Evolutionary conservation across 1,140 invertebrate species (phyloP), one percentile per base, ranked within the genome.

Genomic region (Zaprionus tsacasi): DNA sequence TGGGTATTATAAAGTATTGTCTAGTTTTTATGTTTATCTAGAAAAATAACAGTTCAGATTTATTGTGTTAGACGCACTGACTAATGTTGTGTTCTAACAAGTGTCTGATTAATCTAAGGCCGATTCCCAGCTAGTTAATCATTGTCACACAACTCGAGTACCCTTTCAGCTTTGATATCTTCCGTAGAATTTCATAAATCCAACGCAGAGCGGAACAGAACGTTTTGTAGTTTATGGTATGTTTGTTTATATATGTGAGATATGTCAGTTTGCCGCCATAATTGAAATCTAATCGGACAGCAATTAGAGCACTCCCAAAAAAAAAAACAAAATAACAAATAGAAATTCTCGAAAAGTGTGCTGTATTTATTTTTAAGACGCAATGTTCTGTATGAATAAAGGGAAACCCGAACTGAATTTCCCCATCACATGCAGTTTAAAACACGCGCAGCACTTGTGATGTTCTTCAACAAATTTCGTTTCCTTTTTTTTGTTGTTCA

Each of bases 81-180:
- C 75, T 80, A 88, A 76, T 73, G 43, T 67, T 50, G 72, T 75
- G 67, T 80, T 82, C 30, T 66, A 50, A 11, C 30, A 70, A 54
- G 40, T 71, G 55, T 66, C 64, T 59, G 64, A 56, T 59, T 65
- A 82, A 87, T 78, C 61, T 60, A 17, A 52, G 33, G 48, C 67
- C 57, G 60, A 64, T 52, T 30, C 40, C 13, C 30, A 40, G 55
- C 54, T 52, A 87, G 63, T 83, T 82, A 73, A 86, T 86, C 82
- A 86, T 56, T 86, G 82, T 88, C 82, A 88, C 33, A 45, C 10
- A 30, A 15, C 17, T 82, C 72, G 65, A 82, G 72, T 82, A 71
- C 15, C 13, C 27, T 15, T 15, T 7, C 40, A 25, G 17, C 10
- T 50, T 30, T 30, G 40, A 45, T 58, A 48, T 38, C 58, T 86